A percentile compares a stretch with the other conserved stretches of the same genome.
Conservation (phyloP, 2,113 vertebrate genomes). For the Aegithalos caudatus region DNA sequence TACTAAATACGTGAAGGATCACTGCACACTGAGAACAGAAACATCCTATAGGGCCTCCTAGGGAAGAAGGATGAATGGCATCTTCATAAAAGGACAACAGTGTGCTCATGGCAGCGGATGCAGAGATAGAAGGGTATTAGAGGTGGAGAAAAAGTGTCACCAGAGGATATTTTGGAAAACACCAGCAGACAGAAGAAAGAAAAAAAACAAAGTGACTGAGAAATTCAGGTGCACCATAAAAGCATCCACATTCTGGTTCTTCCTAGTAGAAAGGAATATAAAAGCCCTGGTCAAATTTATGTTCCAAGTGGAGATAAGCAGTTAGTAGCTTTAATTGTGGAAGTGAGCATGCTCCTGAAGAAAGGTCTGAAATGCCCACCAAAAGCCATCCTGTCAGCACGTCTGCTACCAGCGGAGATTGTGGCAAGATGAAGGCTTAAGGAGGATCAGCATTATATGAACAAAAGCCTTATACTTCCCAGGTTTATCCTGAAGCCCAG, state of each 20-base stretch:
- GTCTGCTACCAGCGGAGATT: neutral
- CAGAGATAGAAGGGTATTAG: neutral
- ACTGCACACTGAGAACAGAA: neutral
- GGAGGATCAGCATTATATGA: neutral
- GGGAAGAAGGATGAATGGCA: neutral
- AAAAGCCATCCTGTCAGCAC: neutral
- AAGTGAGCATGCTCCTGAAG: neutral
- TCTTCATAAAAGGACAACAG: constrained; percentile 15
- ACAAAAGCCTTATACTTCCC: neutral
- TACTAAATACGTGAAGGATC: neutral
- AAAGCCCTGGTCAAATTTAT: neutral
- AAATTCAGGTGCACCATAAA: neutral
- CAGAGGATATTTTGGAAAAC: neutral
- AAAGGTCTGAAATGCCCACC: neutral
- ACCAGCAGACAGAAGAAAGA: neutral
- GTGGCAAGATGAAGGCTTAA: neutral
- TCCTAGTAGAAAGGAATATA: neutral
- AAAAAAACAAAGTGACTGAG: neutral
- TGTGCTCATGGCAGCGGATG: neutral
- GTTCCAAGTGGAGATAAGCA: neutral
- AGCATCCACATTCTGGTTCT: neutral
- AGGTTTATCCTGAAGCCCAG: neutral
- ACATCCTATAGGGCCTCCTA: neutral
- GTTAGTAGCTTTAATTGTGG: neutral
- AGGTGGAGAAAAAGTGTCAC: neutral